phyloP scores from a whole-genome alignment of 35 echinoderm and acorn worm genomes.

The Heliocidaris erythrogramma region DNA sequence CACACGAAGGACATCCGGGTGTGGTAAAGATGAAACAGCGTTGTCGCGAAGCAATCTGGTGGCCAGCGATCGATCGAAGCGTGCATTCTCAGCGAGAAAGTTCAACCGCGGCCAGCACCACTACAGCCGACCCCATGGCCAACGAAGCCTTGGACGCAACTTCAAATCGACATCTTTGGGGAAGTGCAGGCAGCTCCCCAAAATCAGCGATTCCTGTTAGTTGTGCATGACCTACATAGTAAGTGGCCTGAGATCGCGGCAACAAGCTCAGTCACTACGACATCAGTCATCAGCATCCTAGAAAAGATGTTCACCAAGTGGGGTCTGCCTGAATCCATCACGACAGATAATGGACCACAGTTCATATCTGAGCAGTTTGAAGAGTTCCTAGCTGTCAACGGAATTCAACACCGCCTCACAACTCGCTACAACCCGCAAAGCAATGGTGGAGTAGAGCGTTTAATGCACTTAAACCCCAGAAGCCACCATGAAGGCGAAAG shows the following conservation, averaged over 20 bases:
- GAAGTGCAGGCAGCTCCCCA: neutral
- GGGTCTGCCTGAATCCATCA: neutral
- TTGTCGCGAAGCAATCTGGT: no score
- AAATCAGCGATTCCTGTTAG: neutral
- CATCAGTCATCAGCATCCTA: neutral
- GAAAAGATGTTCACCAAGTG: neutral
- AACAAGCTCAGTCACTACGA: neutral
- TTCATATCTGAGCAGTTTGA: neutral
- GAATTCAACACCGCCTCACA: conserved; percentile 36
- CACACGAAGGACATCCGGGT: no score
- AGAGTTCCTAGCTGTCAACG: neutral
- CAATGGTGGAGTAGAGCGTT: conserved; percentile 47
- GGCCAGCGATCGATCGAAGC: neutral
- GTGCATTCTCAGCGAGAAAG: conserved; percentile 19
- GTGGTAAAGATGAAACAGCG: no score
- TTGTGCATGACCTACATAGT: neutral
- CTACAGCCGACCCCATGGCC: neutral
- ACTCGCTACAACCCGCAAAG: conserved; percentile 37
- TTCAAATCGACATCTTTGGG: neutral
- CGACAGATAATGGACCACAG: neutral
- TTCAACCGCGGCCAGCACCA: neutral
- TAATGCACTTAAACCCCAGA: neutral
- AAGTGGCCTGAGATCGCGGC: neutral
- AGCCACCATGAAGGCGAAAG: neutral
- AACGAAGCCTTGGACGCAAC: neutral